Conservation (phyloP, 35 echinoderm and acorn worm genomes). For the Eucidaris tribuloides region DNA sequence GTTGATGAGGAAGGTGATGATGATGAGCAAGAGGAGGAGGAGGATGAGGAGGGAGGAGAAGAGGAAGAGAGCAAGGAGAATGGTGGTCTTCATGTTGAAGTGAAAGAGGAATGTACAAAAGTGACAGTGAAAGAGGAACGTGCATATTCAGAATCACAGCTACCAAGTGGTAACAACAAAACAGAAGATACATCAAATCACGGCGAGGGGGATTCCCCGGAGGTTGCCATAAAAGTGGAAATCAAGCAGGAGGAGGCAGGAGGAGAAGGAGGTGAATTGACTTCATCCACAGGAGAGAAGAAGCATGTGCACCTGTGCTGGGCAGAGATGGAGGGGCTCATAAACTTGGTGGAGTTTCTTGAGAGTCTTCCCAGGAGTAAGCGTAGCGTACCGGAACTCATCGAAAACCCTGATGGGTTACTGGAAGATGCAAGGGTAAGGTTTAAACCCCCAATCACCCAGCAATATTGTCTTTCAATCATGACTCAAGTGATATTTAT, state of each 20-base stretch:
- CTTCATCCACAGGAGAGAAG: background rate
- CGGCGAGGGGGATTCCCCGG: background rate
- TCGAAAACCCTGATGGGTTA: constrained; percentile 72
- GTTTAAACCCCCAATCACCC: no score
- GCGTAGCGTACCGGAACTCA: constrained; percentile 73
- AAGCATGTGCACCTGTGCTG: constrained; percentile 61
- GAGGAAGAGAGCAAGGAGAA: background rate
- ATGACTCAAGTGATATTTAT: no score
- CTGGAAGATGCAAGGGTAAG: constrained; percentile 81
- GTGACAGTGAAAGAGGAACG: background rate
- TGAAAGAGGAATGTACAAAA: background rate
- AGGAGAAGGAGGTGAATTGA: background rate
- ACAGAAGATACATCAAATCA: background rate
- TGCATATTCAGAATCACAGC: no score
- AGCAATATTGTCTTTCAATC: no score
- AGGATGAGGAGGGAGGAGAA: background rate
- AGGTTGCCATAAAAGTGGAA: background rate
- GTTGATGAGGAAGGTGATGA: no score
- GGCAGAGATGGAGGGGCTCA: constrained; percentile 66
- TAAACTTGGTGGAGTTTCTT: constrained; percentile 41
- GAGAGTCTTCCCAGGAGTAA: constrained; percentile 59
- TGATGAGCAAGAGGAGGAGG: constrained; percentile 32
- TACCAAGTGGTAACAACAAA: background rate
- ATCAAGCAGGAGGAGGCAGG: background rate
- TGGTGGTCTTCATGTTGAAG: background rate